These are phyloP conservation scores for Cheilosia scutellata DNA, from an alignment of 2,888 invertebrate genomes.

Conservation along the genomic window DNA sequence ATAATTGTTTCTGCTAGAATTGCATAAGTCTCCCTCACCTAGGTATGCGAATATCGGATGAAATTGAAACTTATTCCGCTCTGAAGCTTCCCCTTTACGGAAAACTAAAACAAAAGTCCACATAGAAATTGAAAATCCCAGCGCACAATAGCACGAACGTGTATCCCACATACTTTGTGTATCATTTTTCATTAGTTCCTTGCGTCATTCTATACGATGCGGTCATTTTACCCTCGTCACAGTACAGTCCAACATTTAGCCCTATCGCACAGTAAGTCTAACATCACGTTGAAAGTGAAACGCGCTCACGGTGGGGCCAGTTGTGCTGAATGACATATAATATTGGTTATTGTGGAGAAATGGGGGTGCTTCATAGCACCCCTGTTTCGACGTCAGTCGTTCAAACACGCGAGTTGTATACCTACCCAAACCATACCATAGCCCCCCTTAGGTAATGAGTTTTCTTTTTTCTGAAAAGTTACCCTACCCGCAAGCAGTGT, in stretches of 20 bases:
- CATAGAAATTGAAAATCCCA: constrained; percentile 19
- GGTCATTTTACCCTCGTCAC: constrained; percentile 13
- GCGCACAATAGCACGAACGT: background rate
- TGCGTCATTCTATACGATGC: background rate
- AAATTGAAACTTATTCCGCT: constrained; percentile 55
- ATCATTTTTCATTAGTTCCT: constrained; percentile 23
- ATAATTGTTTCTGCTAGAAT: constrained; percentile 6
- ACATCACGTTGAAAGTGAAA: constrained; percentile 51
- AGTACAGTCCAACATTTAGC: background rate
- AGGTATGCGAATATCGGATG: constrained; percentile 8
- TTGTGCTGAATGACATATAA: constrained; percentile 26
- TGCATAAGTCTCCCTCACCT: background rate
- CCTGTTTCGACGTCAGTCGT: constrained; percentile 38
- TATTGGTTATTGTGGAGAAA: constrained; percentile 7
- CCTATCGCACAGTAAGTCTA: background rate
- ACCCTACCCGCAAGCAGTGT: constrained; percentile 7
- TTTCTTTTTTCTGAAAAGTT: constrained; percentile 7
- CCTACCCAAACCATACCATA: background rate
- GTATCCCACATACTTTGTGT: background rate
- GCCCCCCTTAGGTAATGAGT: constrained; percentile 35
- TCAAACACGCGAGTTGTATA: constrained; percentile 30
- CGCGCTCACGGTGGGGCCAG: constrained; percentile 1
- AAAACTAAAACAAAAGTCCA: constrained; percentile 24
- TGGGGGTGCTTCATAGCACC: constrained; percentile 41
- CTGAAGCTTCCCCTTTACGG: constrained; percentile 2